A percentile compares a stretch with the other conserved stretches of the same genome.
These are phyloP conservation scores for Orthonevra nobilis DNA, from an alignment of 2,888 invertebrate genomes.

Conservation along the genomic window DNA sequence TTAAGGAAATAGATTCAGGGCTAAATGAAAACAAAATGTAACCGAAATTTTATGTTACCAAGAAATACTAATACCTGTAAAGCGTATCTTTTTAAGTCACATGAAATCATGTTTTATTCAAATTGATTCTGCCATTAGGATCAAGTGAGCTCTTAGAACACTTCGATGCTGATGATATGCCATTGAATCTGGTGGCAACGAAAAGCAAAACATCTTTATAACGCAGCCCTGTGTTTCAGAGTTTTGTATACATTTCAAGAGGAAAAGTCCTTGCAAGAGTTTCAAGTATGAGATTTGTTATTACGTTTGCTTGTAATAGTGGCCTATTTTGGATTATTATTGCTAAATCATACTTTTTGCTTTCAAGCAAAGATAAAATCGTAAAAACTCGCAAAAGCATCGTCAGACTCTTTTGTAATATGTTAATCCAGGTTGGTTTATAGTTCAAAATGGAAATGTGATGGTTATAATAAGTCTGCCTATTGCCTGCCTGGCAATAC, in stretches of 20 bases:
- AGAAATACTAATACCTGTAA: no score
- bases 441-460: no score
- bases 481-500: no score
- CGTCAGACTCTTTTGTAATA: neutral
- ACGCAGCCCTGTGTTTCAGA: neutral
- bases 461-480: no score
- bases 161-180: neutral
- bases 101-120: no score
- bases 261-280: constrained; percentile 9
- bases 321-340: constrained; percentile 27
- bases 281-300: constrained; percentile 38
- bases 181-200: neutral
- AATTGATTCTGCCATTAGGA: no score
- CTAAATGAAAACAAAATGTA: no score
- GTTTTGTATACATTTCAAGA: constrained; percentile 12
- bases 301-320: constrained; percentile 49
- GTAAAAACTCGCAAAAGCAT: constrained; percentile 27
- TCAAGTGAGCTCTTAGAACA: neutral
- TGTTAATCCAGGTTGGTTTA: neutral
- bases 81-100: no score
- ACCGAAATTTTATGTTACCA: no score
- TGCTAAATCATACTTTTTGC: constrained; percentile 12
- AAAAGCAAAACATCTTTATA: constrained; percentile 14
- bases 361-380: constrained; percentile 20
- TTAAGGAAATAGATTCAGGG: no score